Conservation (phyloP, 2,888 invertebrate genomes). For the Eupithecia dodoneata region DNA sequence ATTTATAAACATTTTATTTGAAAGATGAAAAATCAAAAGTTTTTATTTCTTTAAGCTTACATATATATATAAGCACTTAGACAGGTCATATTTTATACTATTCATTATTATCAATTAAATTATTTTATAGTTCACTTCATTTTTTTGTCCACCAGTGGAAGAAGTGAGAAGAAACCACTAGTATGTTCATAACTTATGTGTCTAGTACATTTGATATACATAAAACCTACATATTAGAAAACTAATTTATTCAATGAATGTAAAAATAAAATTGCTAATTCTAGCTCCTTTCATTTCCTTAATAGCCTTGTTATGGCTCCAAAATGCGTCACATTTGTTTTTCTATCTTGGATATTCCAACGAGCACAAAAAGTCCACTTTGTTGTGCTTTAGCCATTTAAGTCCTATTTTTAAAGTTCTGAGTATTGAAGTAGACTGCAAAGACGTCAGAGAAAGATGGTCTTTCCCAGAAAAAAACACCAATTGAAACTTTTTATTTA, state of each 20-base stretch:
- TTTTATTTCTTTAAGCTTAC: no score
- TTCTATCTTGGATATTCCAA: neutral
- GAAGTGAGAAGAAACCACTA: no score
- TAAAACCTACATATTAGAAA: neutral
- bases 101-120: no score
- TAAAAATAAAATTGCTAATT: neutral
- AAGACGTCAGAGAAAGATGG: slow-evolving; percentile 8
- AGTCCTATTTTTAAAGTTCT: neutral
- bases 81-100: no score
- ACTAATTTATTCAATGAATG: neutral
- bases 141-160: no score
- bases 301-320: neutral
- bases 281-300: neutral
- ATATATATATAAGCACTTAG: no score
- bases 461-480: neutral
- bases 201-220: no score
- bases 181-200: no score
- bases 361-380: neutral
- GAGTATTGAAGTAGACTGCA: neutral
- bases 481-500: neutral
- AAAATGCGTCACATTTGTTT: neutral
- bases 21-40: no score
- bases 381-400: neutral
- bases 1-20: neutral
- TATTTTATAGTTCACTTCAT: no score